A percentile compares a stretch with the other conserved stretches of the same genome.
Conservation (phyloP, 2,888 invertebrate genomes). For the Acanthosepion lycidas region DNA sequence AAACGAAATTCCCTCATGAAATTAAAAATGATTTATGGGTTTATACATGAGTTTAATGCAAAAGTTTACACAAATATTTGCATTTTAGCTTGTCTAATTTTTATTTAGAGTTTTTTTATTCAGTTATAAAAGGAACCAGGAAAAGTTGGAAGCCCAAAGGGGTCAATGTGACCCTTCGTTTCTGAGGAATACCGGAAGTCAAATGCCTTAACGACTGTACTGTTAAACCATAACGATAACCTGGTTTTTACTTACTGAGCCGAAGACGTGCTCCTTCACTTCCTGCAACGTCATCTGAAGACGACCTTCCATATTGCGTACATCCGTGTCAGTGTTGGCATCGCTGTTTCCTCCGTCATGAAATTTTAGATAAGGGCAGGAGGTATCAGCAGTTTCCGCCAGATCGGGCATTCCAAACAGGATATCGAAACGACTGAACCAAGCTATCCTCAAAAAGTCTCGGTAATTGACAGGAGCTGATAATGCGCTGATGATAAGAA, state of each 20-base stretch:
- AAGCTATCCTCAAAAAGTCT: conserved; percentile 62
- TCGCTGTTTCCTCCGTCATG: conserved; percentile 67
- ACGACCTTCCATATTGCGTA: conserved; percentile 71
- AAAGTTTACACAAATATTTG: no score
- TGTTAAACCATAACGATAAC: no score
- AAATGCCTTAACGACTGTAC: no score
- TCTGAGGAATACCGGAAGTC: no score
- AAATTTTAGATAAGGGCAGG: conserved; percentile 69
- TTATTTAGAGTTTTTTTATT: no score
- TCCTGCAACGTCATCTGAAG: conserved; percentile 73
- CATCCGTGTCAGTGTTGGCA: conserved; percentile 72
- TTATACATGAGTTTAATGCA: no score
- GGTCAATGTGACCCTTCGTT: no score
- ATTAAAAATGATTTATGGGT: no score
- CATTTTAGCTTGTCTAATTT: no score
- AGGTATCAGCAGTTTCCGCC: conserved; percentile 56
- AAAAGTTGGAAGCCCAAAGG: no score
- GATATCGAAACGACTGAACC: conserved; percentile 69
- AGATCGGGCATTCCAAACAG: conserved; percentile 69
- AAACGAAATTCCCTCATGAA: no score
- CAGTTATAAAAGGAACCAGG: no score
- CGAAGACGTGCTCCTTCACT: conserved; percentile 71
- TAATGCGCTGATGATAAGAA: conserved; percentile 58
- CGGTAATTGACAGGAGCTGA: conserved; percentile 71
- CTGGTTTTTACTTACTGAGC: conserved; percentile 62